phyloP scores from a whole-genome alignment of 2,797 vertebrate genomes.

The Sebastes ruberrimus region DNA sequence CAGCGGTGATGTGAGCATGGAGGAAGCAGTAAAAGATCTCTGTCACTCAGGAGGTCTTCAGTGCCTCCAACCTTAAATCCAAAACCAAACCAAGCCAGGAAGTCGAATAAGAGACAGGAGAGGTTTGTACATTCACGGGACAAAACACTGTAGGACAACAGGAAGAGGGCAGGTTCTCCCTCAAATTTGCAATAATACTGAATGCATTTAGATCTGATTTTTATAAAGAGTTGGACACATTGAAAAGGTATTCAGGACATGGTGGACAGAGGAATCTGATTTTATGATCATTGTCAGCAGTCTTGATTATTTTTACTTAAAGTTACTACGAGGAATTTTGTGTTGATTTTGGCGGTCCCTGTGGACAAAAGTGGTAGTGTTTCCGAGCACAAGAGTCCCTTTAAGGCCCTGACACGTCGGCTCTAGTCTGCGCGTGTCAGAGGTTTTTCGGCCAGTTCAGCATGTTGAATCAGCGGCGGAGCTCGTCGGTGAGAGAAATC shows the following conservation, averaged over 20 bases:
- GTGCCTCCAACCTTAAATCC: background rate
- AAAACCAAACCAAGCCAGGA: slow-evolving; percentile 4
- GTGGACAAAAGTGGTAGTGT: background rate
- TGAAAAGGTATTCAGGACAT: background rate
- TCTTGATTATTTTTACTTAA: background rate
- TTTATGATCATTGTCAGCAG: background rate
- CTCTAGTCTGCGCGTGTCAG: rapidly evolving
- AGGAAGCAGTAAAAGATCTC: slow-evolving; percentile 1
- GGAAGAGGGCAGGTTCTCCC: background rate
- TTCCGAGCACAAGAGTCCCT: no score
- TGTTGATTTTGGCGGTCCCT: background rate
- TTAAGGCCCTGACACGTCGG: background rate
- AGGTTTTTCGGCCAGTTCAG: no score
- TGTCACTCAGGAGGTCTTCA: background rate
- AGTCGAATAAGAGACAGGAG: background rate
- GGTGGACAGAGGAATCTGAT: background rate
- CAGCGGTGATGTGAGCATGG: slow-evolving; percentile 4
- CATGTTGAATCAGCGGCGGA: no score
- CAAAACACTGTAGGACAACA: slow-evolving; percentile 13
- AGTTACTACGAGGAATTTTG: background rate
- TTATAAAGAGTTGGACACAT: background rate
- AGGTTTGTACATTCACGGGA: background rate
- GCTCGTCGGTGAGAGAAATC: no score
- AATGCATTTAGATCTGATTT: background rate
- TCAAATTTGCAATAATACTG: background rate